Evolutionary conservation across 2,888 invertebrate species (phyloP).

Genomic region (Yponomeuta evonymella): DNA sequence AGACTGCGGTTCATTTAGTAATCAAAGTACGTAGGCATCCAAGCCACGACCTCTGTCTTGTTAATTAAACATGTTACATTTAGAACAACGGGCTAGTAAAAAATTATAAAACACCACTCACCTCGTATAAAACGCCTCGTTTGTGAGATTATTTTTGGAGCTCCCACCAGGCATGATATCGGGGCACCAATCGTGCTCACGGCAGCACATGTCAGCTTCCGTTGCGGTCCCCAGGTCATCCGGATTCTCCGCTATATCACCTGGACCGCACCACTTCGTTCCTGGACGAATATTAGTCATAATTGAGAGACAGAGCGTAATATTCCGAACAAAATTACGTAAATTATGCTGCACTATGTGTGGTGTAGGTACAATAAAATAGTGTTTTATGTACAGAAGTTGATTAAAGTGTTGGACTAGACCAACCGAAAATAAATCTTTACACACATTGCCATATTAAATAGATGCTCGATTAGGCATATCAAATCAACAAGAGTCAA

Average conservation of each 20-base stretch:
- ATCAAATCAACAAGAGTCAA: too few relatives aligned
- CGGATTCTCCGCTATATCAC: slow-evolving; percentile 77
- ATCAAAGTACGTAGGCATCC: too few relatives aligned
- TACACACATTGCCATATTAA: background rate
- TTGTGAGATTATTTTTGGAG: slow-evolving; percentile 77
- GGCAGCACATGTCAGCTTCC: slow-evolving; percentile 83
- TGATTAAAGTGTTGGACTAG: too few relatives aligned
- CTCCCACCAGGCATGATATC: slow-evolving; percentile 74
- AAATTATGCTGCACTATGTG: background rate
- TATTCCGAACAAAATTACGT: background rate
- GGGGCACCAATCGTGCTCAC: slow-evolving; percentile 83
- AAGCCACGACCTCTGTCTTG: too few relatives aligned
- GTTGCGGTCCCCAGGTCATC: slow-evolving; percentile 79
- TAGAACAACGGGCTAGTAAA: background rate
- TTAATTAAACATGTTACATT: background rate
- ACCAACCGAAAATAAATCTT: too few relatives aligned
- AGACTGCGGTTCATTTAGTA: too few relatives aligned
- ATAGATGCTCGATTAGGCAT: too few relatives aligned
- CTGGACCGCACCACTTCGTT: slow-evolving; percentile 89
- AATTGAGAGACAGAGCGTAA: background rate
- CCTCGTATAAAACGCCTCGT: slow-evolving; percentile 77
- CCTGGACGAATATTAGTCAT: slow-evolving; percentile 52
- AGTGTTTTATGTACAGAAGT: too few relatives aligned
- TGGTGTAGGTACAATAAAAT: too few relatives aligned
- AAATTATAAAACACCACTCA: slow-evolving; percentile 32